Percentiles rank a stretch among this genome's conserved stretches.
Evolutionary conservation across 2,113 vertebrate genomes (phyloP).

Genomic region (Coryphaenoides rupestris): DNA sequence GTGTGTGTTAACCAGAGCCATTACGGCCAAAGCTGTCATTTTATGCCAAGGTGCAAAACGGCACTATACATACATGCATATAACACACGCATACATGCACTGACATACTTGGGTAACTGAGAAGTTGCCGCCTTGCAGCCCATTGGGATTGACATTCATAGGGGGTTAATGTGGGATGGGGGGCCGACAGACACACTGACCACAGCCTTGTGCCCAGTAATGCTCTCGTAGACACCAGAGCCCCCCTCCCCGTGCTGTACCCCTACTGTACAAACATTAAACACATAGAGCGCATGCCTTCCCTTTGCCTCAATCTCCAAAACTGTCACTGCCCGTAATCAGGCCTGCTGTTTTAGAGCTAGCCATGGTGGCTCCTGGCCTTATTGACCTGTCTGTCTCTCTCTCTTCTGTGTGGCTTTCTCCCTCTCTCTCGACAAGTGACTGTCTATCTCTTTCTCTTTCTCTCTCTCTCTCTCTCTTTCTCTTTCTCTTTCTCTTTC

Average conservation of each 20-base stretch:
- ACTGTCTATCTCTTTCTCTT: no score
- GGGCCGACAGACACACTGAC: not conserved
- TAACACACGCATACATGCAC: slow-evolving; percentile 14
- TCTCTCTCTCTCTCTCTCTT: no score
- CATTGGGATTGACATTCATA: slow-evolving; percentile 21
- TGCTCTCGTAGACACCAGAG: not conserved
- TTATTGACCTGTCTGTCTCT: slow-evolving; percentile 7
- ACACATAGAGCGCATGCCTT: slow-evolving; percentile 2
- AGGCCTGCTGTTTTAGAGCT: not conserved
- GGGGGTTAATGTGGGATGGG: slow-evolving; percentile 1
- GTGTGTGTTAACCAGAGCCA: not conserved
- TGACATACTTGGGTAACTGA: slow-evolving; percentile 27
- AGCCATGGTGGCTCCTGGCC: slow-evolving; percentile 3
- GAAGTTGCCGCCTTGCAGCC: slow-evolving; percentile 13
- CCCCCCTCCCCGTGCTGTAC: not conserved
- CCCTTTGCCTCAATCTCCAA: slow-evolving; percentile 5
- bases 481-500: no score
- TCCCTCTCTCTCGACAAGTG: no score
- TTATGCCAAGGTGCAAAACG: not conserved
- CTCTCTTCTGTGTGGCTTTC: not conserved
- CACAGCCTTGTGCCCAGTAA: not conserved
- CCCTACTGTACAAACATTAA: not conserved
- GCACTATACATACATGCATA: not conserved
- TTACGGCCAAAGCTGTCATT: slow-evolving; percentile 10
- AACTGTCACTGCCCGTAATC: slow-evolving; percentile 12